Percentiles rank a stretch among this genome's conserved stretches.
These are phyloP conservation scores for Pyrrhia umbra DNA, from an alignment of 2,888 invertebrate species.

Conservation along the genomic window DNA sequence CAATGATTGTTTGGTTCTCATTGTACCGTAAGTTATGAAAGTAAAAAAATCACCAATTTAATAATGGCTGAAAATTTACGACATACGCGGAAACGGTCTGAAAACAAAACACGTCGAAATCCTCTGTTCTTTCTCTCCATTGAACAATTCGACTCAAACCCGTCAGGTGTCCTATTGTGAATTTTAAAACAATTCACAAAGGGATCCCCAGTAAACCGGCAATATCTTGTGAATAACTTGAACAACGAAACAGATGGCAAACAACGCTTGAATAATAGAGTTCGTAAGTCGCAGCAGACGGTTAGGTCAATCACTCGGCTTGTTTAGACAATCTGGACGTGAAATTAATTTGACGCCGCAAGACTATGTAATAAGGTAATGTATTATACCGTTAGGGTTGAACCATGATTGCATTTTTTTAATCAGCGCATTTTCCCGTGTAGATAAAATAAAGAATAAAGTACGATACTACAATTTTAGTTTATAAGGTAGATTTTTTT, in stretches of 20 bases:
- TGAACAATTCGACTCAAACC: slow-evolving; percentile 34
- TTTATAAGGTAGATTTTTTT: background rate
- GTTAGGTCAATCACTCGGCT: slow-evolving; percentile 53
- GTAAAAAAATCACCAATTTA: background rate
- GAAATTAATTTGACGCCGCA: slow-evolving; percentile 49
- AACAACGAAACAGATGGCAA: slow-evolving; percentile 47
- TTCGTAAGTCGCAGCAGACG: slow-evolving; percentile 37
- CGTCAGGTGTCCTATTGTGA: slow-evolving; percentile 39
- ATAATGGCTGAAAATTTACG: background rate
- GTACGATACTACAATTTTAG: background rate
- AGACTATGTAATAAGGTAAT: slow-evolving; percentile 41
- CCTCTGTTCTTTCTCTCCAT: slow-evolving; percentile 3
- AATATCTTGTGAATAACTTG: slow-evolving; percentile 42
- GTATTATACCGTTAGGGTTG: slow-evolving; percentile 30
- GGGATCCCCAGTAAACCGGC: slow-evolving; percentile 29
- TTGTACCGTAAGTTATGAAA: background rate
- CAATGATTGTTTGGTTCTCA: background rate
- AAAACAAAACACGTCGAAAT: slow-evolving; percentile 24
- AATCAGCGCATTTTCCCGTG: background rate
- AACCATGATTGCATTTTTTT: slow-evolving; percentile 31
- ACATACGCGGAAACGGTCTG: background rate
- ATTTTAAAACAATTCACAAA: slow-evolving; percentile 60
- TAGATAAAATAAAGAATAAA: background rate
- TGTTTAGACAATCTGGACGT: slow-evolving; percentile 51
- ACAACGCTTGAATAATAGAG: slow-evolving; percentile 56